phyloP scores from a whole-genome alignment of 2,113 vertebrate genomes.

The Sebastes schlegelii region DNA sequence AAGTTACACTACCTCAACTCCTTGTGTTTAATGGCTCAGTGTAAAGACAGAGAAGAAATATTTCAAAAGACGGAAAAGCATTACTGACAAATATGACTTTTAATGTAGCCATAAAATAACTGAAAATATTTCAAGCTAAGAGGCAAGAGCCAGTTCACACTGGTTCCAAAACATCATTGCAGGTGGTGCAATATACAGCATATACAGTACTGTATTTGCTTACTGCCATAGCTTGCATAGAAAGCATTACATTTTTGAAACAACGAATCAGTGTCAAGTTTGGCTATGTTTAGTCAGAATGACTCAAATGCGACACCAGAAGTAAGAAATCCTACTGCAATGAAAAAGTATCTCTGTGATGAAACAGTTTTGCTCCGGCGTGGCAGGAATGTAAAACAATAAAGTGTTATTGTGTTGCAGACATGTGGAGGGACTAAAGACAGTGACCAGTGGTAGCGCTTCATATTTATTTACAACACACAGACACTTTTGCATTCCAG shows the following conservation, averaged over 20 bases:
- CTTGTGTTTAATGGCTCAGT: too few species aligned
- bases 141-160: not conserved
- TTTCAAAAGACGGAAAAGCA: not conserved
- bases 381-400: not conserved
- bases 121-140: not conserved
- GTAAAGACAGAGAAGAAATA: not conserved
- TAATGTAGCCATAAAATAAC: not conserved
- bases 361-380: not conserved
- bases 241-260: not conserved
- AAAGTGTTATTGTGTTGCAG: not conserved
- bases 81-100: not conserved
- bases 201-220: too few species aligned
- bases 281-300: not conserved
- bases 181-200: not conserved
- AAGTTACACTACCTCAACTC: not conserved
- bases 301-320: not conserved
- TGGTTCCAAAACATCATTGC: not conserved
- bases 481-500: not conserved
- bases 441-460: not conserved
- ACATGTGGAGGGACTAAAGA: not conserved
- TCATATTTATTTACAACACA: not conserved
- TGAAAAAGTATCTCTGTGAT: not conserved
- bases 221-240: not conserved
- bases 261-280: not conserved
- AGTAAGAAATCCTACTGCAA: not conserved